Evolutionary conservation across 2,888 invertebrate species (phyloP).

Genomic region (Galeopsomyia nigrocyanea): DNA sequence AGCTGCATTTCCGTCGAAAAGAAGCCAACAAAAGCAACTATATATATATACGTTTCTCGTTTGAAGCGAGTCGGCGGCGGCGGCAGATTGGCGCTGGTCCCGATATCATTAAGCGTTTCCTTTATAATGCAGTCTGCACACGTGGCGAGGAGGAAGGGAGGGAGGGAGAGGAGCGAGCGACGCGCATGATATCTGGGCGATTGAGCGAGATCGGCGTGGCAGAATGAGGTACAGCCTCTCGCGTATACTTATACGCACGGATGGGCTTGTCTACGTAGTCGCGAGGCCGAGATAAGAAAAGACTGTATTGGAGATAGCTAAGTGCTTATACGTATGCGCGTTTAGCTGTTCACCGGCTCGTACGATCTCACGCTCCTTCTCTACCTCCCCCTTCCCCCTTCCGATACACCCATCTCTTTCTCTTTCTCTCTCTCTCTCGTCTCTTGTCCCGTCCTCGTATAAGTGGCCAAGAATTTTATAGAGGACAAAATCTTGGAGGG

Average conservation of each 20-base stretch:
- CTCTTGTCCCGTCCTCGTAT: neutral
- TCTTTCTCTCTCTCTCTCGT: neutral
- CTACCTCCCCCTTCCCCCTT: conserved; percentile 1
- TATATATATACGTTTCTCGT: too few species aligned
- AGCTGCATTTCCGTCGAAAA: neutral
- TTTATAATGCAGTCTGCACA: conserved; percentile 26
- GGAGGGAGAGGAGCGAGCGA: too few species aligned
- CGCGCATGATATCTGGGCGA: conserved; percentile 41
- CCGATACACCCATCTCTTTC: neutral
- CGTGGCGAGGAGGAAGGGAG: neutral
- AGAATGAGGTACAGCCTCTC: conserved; percentile 40
- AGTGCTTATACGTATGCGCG: conserved; percentile 27
- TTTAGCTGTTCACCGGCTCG: conserved; percentile 40
- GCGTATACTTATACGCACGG: conserved; percentile 8
- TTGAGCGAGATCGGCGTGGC: conserved; percentile 47
- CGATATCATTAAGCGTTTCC: conserved; percentile 42
- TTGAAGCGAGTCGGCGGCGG: conserved; percentile 13
- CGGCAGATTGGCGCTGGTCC: neutral
- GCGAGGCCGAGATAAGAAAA: conserved; percentile 27
- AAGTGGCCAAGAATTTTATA: neutral
- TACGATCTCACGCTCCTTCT: conserved; percentile 37
- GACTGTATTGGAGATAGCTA: conserved; percentile 34
- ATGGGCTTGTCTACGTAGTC: conserved; percentile 6
- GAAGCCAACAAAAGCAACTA: neutral
- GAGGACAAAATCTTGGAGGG: conserved; percentile 2